Percentiles rank a stretch among this genome's conserved stretches.
phyloP scores from a whole-genome alignment of 2,113 vertebrate genomes.

The Centropus bengalensis region DNA sequence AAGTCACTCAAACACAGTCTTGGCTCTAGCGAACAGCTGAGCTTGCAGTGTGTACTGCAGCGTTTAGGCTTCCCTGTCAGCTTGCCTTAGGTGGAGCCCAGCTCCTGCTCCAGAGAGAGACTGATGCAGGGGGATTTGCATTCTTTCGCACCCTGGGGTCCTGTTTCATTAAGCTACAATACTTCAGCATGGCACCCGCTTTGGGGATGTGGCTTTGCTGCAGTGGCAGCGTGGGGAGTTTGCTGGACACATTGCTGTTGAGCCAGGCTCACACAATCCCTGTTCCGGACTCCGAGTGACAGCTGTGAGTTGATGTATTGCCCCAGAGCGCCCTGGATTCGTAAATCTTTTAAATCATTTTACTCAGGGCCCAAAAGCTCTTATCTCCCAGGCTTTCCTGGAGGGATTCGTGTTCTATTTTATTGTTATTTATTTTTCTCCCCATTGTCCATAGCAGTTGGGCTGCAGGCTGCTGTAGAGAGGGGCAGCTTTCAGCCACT shows the following conservation, averaged over 20 bases:
- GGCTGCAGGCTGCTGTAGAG: not conserved
- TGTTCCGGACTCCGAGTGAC: not conserved
- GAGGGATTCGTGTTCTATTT: not conserved
- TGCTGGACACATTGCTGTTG: not conserved
- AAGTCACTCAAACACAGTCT: not conserved
- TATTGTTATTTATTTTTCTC: not conserved
- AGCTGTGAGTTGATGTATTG: not conserved
- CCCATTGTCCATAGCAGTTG: not conserved
- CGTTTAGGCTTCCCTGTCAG: not conserved
- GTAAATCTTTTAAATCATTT: not conserved
- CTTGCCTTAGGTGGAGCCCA: not conserved
- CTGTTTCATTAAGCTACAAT: not conserved
- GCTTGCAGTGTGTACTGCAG: not conserved
- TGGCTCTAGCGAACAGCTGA: not conserved
- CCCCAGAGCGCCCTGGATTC: not conserved
- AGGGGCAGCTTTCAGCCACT: not conserved
- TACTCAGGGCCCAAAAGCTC: not conserved
- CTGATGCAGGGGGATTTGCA: not conserved
- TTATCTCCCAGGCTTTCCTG: not conserved
- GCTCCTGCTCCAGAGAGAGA: not conserved
- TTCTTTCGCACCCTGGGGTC: not conserved
- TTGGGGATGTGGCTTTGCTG: not conserved
- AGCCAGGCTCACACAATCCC: not conserved
- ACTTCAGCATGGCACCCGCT: fast-evolving
- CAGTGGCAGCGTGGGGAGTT: not conserved